Evolutionary conservation across 2,888 invertebrate genomes (phyloP).

Genomic region (Sphaerophoria taeniata): DNA sequence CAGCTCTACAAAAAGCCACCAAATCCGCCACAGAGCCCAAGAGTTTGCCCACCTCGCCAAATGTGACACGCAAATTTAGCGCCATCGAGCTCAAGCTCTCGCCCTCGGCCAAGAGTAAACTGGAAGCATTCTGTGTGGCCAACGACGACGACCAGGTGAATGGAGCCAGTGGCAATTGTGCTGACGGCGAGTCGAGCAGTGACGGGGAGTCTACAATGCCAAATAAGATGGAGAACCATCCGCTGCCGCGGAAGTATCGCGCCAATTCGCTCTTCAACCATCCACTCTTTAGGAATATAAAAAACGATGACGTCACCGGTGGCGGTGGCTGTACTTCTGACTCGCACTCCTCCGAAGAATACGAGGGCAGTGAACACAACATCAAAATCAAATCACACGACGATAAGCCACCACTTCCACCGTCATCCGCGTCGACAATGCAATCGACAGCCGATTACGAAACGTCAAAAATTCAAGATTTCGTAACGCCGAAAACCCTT

Average conservation of each 20-base stretch:
- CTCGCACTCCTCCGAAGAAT: conserved; percentile 77
- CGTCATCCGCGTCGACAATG: conserved; percentile 71
- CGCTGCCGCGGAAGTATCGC: conserved; percentile 81
- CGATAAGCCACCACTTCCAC: conserved; percentile 70
- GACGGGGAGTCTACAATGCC: conserved; percentile 76
- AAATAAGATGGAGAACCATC: conserved; percentile 65
- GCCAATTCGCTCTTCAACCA: conserved; percentile 86
- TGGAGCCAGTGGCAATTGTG: conserved; percentile 80
- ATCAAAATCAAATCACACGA: conserved; percentile 57
- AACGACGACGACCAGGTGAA: conserved; percentile 77
- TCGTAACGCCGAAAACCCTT: conserved; percentile 81
- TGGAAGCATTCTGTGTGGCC: conserved; percentile 72
- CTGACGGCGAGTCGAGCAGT: conserved; percentile 82
- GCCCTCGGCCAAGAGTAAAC: conserved; percentile 63
- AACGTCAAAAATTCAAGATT: conserved; percentile 75
- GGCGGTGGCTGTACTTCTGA: conserved; percentile 77
- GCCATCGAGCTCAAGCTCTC: conserved; percentile 80
- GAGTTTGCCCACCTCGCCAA: conserved; percentile 84
- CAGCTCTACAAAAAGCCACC: conserved; percentile 78
- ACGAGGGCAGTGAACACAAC: conserved; percentile 73
- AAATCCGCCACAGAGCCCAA: conserved; percentile 81
- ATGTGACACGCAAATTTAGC: conserved; percentile 82
- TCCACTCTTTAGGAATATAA: conserved; percentile 83
- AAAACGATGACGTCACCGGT: conserved; percentile 72
- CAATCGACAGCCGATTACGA: conserved; percentile 77